Percentiles rank a stretch among this genome's conserved stretches.
Conservation (phyloP, 2,888 invertebrate species). For the Eupithecia subfuscata region DNA sequence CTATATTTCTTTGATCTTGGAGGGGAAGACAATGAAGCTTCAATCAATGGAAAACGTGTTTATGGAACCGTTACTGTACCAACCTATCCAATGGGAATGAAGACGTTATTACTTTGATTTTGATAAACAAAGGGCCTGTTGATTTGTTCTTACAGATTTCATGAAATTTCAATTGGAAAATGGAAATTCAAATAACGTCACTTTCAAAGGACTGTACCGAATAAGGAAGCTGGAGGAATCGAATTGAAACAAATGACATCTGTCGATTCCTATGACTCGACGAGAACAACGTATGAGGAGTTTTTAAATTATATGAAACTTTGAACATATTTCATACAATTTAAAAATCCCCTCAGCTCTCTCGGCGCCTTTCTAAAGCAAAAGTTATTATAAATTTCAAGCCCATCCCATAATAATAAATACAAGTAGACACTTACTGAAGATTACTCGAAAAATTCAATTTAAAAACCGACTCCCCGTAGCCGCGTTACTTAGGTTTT, state of each 20-base stretch:
- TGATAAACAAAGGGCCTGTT: background rate
- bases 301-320: too few relatives aligned
- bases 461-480: conserved; percentile 22
- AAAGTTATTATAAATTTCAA: background rate
- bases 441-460: conserved; percentile 20
- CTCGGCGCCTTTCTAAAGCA: background rate
- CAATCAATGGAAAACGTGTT: background rate
- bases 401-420: conserved; percentile 1
- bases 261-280: background rate
- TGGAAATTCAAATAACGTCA: background rate
- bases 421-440: background rate
- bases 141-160: background rate
- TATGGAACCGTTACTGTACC: background rate
- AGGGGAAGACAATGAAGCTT: background rate
- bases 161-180: background rate
- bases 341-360: background rate
- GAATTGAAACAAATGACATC: background rate
- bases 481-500: conserved; percentile 37
- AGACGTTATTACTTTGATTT: background rate
- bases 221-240: background rate
- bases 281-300: background rate
- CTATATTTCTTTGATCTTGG: conserved; percentile 1
- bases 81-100: background rate
- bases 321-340: too few relatives aligned
- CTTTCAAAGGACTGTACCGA: background rate